Conservation (phyloP, 2,888 invertebrate genomes). For the Pinctada fucata region DNA sequence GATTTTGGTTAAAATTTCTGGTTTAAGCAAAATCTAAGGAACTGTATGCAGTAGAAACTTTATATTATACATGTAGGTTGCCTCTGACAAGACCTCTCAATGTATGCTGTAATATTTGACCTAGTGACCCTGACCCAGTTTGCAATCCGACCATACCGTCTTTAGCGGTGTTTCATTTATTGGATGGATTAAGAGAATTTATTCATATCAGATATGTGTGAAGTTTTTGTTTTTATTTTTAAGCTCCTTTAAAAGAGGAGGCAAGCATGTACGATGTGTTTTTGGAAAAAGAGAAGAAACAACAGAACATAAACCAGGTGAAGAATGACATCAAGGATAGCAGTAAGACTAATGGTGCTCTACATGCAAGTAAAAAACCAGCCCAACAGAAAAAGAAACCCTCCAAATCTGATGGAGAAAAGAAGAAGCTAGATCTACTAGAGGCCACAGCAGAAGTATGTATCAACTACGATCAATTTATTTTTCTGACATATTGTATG, state of each 20-base stretch:
- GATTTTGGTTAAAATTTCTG: too few species aligned
- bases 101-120: too few species aligned
- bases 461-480: too few species aligned
- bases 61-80: too few species aligned
- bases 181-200: too few species aligned
- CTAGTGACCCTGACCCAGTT: too few species aligned
- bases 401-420: constrained; percentile 52
- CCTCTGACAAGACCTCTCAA: too few species aligned
- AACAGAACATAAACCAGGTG: constrained; percentile 18
- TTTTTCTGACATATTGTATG: not conserved
- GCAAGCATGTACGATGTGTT: constrained; percentile 74
- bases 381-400: constrained; percentile 49
- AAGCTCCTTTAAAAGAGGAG: constrained; percentile 73
- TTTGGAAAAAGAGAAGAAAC: constrained; percentile 56
- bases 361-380: constrained; percentile 30
- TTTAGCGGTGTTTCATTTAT: too few species aligned
- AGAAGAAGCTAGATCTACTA: constrained; percentile 52
- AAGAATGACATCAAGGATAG: constrained; percentile 17
- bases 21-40: too few species aligned
- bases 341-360: constrained; percentile 18
- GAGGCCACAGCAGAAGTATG: constrained; percentile 60
- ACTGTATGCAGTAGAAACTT: too few species aligned
- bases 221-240: constrained; percentile 28
- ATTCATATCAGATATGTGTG: too few species aligned
- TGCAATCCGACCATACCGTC: too few species aligned